Evolutionary conservation across 2,113 vertebrate genomes (phyloP), one percentile per base, ranked within the genome.

Genomic region (Ploceus nigricollis): DNA sequence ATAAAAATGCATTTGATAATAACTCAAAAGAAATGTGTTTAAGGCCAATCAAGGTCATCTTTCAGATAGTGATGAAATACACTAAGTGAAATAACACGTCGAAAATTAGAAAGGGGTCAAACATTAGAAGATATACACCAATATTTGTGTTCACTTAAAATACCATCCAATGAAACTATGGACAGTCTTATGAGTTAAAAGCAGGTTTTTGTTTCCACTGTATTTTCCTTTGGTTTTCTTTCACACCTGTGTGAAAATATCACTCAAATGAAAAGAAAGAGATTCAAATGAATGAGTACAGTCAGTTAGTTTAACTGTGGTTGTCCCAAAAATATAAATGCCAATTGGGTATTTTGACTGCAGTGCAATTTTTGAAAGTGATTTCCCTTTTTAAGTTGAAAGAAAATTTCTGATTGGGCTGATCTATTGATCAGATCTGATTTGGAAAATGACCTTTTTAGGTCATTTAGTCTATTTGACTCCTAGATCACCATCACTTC

Each of bases 131-230:
- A 54, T 42, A 35, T 57, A 57, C 9, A 51, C 4, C 2, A 35
- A 17, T 66, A 58, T 51, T 77, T 66, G 1, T 60, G 17, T 66
- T 87, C 11, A 35, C 3, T 54, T 87, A 48, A 87, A 87, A 58
- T 33, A 89, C 0, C 4, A 64, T 48, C 14, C 45, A 14, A 33
- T 54, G 27, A 82, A 89, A 64, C 9, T 66, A 3, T 27, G 5
- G 42, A 50, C 7, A 63, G 4, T 47, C 15, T 64, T 15, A 51
- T 0, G 3, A 89, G 2, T 39, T 72, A 65, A 65, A 65, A 78
- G 1, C 4, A 64, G 7, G 1, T 2, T 7, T 50, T n/a, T 39
- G 2, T 70, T 76, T 71, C 33, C 25, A 15, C 8, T 66, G 4
- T 39, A 33, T 54, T 76, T 70, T 91, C 65, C 4, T 63, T 87